A percentile compares a stretch with the other conserved stretches of the same genome.
Conservation (phyloP, 2,888 invertebrate species). For the Hoplodrina ambigua region DNA sequence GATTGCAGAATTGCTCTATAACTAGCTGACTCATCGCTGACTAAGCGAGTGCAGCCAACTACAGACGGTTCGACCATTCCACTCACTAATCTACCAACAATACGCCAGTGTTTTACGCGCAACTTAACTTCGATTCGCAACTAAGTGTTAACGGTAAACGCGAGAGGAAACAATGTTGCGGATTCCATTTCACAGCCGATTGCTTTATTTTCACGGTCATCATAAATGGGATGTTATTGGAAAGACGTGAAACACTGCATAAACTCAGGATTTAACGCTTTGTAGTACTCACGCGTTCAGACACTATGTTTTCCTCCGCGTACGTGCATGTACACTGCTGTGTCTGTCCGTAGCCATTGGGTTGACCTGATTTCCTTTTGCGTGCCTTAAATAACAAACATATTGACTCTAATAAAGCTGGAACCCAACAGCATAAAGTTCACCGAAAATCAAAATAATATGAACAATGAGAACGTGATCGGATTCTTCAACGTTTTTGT, state of each 20-base stretch:
- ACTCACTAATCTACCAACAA: slow-evolving; percentile 39
- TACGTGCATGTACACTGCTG: slow-evolving; percentile 23
- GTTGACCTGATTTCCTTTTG: slow-evolving; percentile 52
- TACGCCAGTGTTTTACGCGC: slow-evolving; percentile 35
- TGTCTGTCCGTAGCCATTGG: slow-evolving; percentile 10
- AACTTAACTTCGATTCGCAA: slow-evolving; percentile 45
- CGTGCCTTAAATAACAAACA: slow-evolving; percentile 55
- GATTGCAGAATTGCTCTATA: slow-evolving; percentile 40
- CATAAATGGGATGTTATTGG: slow-evolving; percentile 20
- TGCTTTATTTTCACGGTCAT: slow-evolving; percentile 45
- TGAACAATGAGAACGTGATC: slow-evolving; percentile 47
- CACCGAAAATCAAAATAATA: slow-evolving; percentile 42
- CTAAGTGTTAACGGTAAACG: slow-evolving; percentile 39
- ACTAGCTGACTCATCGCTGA: slow-evolving; percentile 53
- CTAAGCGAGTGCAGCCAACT: slow-evolving; percentile 21
- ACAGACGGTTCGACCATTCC: slow-evolving; percentile 3
- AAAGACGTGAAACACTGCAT: slow-evolving; percentile 10
- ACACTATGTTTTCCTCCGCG: slow-evolving; percentile 16
- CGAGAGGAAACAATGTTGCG: slow-evolving; percentile 38
- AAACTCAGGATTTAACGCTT: slow-evolving; percentile 2
- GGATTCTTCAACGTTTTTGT: slow-evolving; percentile 28
- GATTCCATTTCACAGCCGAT: slow-evolving; percentile 52
- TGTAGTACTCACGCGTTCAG: slow-evolving; percentile 10
- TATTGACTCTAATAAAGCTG: slow-evolving; percentile 24
- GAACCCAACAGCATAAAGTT: slow-evolving; percentile 24